These are phyloP conservation scores for Cinclus cinclus DNA, from an alignment of 2,113 vertebrate species.

Conservation along the genomic window DNA sequence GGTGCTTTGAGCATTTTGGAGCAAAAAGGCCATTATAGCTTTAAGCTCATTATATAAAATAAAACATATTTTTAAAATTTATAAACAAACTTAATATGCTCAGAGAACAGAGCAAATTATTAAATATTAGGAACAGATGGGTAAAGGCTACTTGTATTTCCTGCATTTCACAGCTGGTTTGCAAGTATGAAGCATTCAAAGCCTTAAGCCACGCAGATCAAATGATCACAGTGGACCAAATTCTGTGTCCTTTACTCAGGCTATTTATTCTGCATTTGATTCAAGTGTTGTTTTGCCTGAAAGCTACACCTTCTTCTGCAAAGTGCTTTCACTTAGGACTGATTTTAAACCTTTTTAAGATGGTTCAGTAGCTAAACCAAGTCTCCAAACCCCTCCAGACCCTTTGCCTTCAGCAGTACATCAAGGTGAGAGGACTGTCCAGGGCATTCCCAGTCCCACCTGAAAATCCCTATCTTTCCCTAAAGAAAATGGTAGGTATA, in stretches of 20 bases:
- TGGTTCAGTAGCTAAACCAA: not conserved
- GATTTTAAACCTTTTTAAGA: not conserved
- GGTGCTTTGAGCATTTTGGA: slow-evolving; percentile 30
- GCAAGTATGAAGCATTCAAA: slow-evolving; percentile 2
- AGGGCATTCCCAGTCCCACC: not conserved
- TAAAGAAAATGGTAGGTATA: not conserved
- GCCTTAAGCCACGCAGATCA: slow-evolving; percentile 38
- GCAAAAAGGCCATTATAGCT: slow-evolving; percentile 31
- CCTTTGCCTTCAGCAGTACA: not conserved
- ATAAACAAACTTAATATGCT: slow-evolving; percentile 55
- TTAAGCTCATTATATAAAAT: slow-evolving; percentile 57
- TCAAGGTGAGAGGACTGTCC: not conserved
- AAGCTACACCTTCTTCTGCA: slow-evolving; percentile 25
- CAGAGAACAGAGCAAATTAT: slow-evolving; percentile 64
- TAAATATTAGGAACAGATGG: slow-evolving; percentile 68
- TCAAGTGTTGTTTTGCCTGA: slow-evolving; percentile 20
- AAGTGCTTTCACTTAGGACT: not conserved
- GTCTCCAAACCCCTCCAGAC: not conserved
- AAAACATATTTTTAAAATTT: slow-evolving; percentile 39
- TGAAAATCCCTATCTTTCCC: not conserved
- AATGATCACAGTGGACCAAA: slow-evolving; percentile 22
- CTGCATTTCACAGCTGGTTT: slow-evolving; percentile 55
- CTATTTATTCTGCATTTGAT: slow-evolving; percentile 39
- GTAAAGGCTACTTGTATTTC: slow-evolving; percentile 55
- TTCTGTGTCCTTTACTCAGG: not conserved